Conservation (phyloP, 2,113 vertebrate species). For the Blennius ocellaris region DNA sequence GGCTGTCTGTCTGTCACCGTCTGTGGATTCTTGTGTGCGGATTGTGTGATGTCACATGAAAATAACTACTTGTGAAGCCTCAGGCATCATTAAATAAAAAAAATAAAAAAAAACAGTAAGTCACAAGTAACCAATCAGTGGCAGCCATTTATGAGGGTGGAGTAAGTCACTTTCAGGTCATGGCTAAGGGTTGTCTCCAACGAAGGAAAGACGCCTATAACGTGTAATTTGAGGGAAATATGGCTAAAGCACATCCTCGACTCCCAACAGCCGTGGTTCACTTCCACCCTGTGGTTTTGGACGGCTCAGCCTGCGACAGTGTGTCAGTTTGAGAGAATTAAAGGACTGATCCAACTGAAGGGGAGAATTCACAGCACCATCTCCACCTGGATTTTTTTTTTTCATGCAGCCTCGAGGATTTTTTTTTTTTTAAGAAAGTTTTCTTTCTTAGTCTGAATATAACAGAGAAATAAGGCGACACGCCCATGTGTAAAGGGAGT, state of each 20-base stretch:
- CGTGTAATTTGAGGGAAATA: constrained; percentile 34
- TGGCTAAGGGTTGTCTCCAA: neutral
- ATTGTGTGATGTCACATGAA: neutral
- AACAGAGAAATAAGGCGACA: constrained; percentile 4
- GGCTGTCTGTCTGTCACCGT: constrained; percentile 1
- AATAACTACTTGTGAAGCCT: neutral
- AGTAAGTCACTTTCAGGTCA: constrained; percentile 13
- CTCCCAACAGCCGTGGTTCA: neutral
- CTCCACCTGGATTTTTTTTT: constrained; percentile 14
- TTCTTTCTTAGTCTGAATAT: neutral
- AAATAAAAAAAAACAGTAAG: neutral
- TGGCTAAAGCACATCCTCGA: neutral
- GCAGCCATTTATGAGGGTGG: constrained; percentile 7
- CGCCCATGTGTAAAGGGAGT: constrained; percentile 6
- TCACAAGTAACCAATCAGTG: neutral
- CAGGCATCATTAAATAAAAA: neutral
- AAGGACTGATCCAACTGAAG: constrained; percentile 24
- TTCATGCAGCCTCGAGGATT: constrained; percentile 25
- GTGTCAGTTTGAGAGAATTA: constrained; percentile 13
- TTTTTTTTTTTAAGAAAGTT: constrained; percentile 17
- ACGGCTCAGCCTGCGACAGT: constrained; percentile 12
- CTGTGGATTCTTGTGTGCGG: constrained; percentile 14
- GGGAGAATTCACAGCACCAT: constrained; percentile 6
- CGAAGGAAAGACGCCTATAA: neutral
- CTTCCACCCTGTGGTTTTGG: constrained; percentile 4